Evolutionary conservation across 2,888 invertebrate species (phyloP), one percentile per base, ranked within the genome.

Genomic region (Eilema depressum): DNA sequence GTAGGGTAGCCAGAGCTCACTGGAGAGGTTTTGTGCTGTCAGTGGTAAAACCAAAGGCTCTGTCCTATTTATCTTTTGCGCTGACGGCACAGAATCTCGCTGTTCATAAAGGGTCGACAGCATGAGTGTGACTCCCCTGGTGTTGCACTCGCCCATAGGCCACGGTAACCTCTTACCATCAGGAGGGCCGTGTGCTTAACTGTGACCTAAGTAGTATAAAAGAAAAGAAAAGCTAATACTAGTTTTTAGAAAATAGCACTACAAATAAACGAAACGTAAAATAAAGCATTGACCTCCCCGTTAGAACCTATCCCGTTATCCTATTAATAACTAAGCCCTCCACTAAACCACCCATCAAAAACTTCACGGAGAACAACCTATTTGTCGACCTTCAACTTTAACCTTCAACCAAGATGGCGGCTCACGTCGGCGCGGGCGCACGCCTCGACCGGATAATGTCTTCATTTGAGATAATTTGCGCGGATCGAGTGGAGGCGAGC

Each of bases 401-500:
- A 77, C 88, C 88, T 88, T 83, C 63, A 81, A 66, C 75, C 71
- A 85, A 82, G 73, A 85, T 81, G 85, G 82, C 84, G 83, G 83
- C 80, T 81, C 86, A 88, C 86, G 86, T 85, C 77, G 33, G 71
- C 77, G 82, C 89, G 88, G 86, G 89, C 89, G 89, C 90, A 88
- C 86, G 86, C 86, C 85, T 81, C 81, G 84, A 78, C 86, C 83
- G 89, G 88, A 91, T 94, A 93, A 94, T 93, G 93, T 93, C 93
- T 94, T 93, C 93, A 93, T 94, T 92, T 89, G 89, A 92, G 92
- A 93, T 93, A 93, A 92, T 92, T 90, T 89, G 83, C 87, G 79
- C 82, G 82, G 85, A 82, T 85, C 82, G 85, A 83, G 82, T 82
- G 77, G 83, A 79, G 83, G 75, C 71, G 80, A 78, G 75, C 77